phyloP scores from a whole-genome alignment of 2,797 vertebrate genomes.

The Heterohyrax brucei region DNA sequence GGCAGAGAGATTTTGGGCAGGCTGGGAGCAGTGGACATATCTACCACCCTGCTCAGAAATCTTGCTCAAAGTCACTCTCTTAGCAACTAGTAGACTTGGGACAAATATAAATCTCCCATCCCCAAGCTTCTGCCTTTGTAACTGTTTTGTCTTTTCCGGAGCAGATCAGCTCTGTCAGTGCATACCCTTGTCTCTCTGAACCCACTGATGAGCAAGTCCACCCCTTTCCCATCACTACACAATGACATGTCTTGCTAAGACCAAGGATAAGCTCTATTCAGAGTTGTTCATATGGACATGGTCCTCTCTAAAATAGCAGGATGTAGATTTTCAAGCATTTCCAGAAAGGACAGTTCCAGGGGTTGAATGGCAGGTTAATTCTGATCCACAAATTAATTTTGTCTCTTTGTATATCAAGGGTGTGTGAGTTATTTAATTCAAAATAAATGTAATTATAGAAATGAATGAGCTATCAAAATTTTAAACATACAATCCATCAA shows the following conservation, averaged over 20 bases:
- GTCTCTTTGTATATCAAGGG: slow-evolving; percentile 93
- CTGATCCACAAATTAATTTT: slow-evolving; percentile 94
- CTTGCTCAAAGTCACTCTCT: neutral
- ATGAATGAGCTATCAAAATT: slow-evolving; percentile 96
- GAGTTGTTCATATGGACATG: slow-evolving; percentile 38
- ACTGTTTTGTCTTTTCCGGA: neutral
- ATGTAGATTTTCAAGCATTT: slow-evolving; percentile 84
- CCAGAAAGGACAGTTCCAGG: slow-evolving; percentile 88
- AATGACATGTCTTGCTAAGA: neutral
- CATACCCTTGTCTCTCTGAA: neutral
- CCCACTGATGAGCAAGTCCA: neutral
- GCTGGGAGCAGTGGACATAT: neutral
- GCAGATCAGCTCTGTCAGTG: neutral
- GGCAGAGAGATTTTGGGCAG: neutral
- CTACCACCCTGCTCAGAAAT: neutral
- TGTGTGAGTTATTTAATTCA: slow-evolving; percentile 93
- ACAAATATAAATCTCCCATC: neutral
- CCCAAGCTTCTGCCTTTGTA: neutral
- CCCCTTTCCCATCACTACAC: neutral
- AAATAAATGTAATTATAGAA: slow-evolving; percentile 96
- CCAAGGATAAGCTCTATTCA: neutral
- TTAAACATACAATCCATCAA: slow-evolving; percentile 95
- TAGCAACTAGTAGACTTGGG: neutral
- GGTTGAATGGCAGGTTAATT: slow-evolving; percentile 93
- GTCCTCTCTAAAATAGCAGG: slow-evolving; percentile 62